These are phyloP conservation scores for Trochalopteron elliotii DNA, from an alignment of 2,113 vertebrate genomes.

Conservation along the genomic window DNA sequence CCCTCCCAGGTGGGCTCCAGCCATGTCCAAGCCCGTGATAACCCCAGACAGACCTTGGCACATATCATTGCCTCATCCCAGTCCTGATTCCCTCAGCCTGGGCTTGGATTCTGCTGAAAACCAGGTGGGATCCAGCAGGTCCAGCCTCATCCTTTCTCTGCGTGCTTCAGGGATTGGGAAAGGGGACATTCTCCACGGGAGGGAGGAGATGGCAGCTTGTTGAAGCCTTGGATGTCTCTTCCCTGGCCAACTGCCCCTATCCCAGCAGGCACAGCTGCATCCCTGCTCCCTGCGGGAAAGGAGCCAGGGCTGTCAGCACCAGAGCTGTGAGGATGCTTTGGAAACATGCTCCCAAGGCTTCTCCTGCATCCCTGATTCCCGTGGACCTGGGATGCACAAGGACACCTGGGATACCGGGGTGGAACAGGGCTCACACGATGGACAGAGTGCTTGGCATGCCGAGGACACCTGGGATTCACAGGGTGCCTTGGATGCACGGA, in stretches of 20 bases:
- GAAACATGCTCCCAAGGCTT: not conserved
- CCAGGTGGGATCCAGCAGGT: not conserved
- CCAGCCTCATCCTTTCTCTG: not conserved
- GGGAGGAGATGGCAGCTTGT: not conserved
- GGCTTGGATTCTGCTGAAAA: not conserved
- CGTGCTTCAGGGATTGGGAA: not conserved
- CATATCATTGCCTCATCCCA: not conserved
- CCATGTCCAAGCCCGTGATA: not conserved
- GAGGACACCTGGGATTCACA: not conserved
- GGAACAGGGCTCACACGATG: not conserved
- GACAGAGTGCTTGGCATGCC: not conserved
- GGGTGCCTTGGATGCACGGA: not conserved
- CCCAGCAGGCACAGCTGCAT: not conserved
- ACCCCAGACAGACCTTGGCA: not conserved
- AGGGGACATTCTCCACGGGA: not conserved
- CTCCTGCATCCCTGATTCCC: not conserved
- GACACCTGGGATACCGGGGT: rapidly evolving
- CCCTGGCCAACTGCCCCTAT: not conserved
- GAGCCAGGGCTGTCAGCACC: not conserved
- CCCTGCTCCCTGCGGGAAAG: not conserved
- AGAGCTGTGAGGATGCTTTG: not conserved
- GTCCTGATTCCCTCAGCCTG: not conserved
- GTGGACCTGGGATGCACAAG: rapidly evolving
- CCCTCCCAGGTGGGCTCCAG: not conserved
- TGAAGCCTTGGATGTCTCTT: not conserved